phyloP scores from a whole-genome alignment of 2,113 vertebrate species.

The Corythaixoides concolor region DNA sequence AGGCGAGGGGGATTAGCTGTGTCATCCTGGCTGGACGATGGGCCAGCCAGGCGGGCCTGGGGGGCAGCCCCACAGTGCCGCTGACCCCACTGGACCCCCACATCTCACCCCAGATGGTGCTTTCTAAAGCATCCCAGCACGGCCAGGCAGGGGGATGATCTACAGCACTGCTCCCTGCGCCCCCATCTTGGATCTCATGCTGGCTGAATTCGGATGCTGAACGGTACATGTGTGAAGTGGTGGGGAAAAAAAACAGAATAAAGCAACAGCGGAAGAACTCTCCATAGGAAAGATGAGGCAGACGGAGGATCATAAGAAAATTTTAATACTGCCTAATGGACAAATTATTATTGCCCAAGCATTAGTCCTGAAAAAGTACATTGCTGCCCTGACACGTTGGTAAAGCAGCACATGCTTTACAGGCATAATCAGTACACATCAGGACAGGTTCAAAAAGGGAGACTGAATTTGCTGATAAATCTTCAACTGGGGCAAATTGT shows the following conservation, averaged over 20 bases:
- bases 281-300: not conserved
- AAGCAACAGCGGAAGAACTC: not conserved
- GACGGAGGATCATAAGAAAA: not conserved
- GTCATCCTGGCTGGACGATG: not conserved
- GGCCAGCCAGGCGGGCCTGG: not conserved
- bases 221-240: fast-evolving
- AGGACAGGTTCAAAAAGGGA: not conserved
- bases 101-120: fast-evolving
- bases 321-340: not conserved
- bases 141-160: not conserved
- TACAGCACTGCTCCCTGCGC: fast-evolving
- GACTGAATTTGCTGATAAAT: not conserved
- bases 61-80: fast-evolving
- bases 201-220: not conserved
- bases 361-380: not conserved
- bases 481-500: not conserved
- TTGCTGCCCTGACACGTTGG: not conserved
- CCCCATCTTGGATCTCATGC: not conserved
- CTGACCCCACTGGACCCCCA: fast-evolving
- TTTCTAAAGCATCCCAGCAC: not conserved
- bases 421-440: not conserved
- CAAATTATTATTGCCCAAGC: not conserved
- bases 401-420: not conserved
- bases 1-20: not conserved
- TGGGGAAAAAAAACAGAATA: not conserved